Evolutionary conservation across 2,113 vertebrate genomes (phyloP).

Genomic region (Coracopsis vasa): DNA sequence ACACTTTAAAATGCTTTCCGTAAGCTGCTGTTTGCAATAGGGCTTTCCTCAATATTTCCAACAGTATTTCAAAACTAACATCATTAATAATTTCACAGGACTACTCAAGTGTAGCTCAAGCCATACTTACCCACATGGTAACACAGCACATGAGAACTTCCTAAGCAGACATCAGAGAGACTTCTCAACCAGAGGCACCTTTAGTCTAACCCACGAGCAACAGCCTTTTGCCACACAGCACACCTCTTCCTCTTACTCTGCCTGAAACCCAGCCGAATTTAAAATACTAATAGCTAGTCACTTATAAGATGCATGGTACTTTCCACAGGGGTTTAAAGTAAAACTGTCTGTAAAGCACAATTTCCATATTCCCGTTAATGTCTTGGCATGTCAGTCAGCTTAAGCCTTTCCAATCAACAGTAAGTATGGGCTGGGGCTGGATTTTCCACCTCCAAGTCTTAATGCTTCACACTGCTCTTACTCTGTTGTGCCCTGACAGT

Average conservation of each 20-base stretch:
- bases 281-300: not conserved
- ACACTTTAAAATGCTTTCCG: accelerated
- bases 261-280: not conserved
- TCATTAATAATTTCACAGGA: not conserved
- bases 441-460: not conserved
- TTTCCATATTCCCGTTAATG: not conserved
- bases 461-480: not conserved
- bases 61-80: not conserved
- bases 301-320: not conserved
- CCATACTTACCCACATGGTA: not conserved
- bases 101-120: accelerated
- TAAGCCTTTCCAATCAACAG: accelerated
- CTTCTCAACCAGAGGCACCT: not conserved
- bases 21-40: not conserved
- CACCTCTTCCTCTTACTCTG: accelerated
- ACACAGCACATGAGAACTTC: not conserved
- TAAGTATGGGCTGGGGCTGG: not conserved
- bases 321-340: not conserved
- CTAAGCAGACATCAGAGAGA: accelerated
- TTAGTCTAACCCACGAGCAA: not conserved
- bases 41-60: not conserved
- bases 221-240: accelerated
- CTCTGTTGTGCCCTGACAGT: not conserved
- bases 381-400: not conserved
- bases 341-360: not conserved